Conservation (phyloP, 1,140 invertebrate genomes). For the Drosophila rhopaloa region DNA sequence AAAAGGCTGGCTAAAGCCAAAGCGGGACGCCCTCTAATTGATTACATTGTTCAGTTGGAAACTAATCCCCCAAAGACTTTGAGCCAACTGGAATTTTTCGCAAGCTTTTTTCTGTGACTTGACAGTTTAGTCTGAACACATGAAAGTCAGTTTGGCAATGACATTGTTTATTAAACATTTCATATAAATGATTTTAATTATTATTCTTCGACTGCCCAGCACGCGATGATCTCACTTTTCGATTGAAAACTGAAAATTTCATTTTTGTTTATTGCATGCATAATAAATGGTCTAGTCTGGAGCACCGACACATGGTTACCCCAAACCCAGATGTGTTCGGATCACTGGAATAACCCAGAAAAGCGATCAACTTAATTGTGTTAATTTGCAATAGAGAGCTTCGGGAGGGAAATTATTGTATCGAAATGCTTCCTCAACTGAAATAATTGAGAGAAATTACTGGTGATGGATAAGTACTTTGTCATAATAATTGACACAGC, state of each 20-base stretch:
- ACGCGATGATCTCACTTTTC: conserved; percentile 74
- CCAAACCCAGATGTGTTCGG: conserved; percentile 13
- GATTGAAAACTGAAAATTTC: conserved; percentile 71
- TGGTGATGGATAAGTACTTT: conserved; percentile 29
- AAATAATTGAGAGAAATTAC: conserved; percentile 30
- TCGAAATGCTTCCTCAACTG: conserved; percentile 19
- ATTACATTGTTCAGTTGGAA: conserved; percentile 62
- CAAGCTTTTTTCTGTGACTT: conserved; percentile 37
- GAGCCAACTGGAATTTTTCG: conserved; percentile 38
- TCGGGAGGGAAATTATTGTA: conserved; percentile 24
- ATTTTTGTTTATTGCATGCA: conserved; percentile 77
- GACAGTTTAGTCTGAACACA: conserved; percentile 9
- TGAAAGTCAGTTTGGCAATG: conserved; percentile 39
- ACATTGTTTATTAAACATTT: conserved; percentile 80
- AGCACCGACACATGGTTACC: conserved; percentile 26
- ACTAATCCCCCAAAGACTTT: conserved; percentile 63
- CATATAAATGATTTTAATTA: conserved; percentile 79
- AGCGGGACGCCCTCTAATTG: conserved; percentile 59
- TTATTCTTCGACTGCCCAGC: conserved; percentile 59
- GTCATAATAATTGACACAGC: conserved; percentile 23
- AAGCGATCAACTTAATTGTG: conserved; percentile 45
- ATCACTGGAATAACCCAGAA: conserved; percentile 39
- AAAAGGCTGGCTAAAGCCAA: conserved; percentile 21
- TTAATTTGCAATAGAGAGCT: conserved; percentile 43
- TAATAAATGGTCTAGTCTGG: conserved; percentile 69